Evolutionary conservation across 2,797 vertebrate genomes (phyloP).

Genomic region (Chromis chromis): DNA sequence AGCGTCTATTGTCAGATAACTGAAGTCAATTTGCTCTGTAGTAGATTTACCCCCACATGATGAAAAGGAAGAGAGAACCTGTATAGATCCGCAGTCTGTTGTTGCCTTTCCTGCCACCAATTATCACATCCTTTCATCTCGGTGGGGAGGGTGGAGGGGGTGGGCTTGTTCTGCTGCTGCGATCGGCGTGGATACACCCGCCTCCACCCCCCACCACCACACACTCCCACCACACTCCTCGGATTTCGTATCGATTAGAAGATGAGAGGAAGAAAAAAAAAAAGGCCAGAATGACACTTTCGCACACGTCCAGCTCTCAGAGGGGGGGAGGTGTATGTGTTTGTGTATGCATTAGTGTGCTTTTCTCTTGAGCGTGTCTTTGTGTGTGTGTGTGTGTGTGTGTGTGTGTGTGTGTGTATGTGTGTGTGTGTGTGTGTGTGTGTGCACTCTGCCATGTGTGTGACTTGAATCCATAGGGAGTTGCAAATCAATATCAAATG

Average conservation of each 20-base stretch:
- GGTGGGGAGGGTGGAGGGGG: neutral
- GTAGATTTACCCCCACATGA: constrained; percentile 30
- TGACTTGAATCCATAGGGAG: constrained; percentile 51
- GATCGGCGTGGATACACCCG: constrained; percentile 18
- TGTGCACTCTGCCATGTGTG: constrained; percentile 34
- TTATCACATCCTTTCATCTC: constrained; percentile 70
- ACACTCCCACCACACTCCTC: constrained; percentile 31
- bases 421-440: neutral
- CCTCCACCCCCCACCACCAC: constrained; percentile 7
- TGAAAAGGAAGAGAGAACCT: constrained; percentile 40
- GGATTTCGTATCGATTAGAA: constrained; percentile 78
- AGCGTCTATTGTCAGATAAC: constrained; percentile 20
- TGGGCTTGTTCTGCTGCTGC: constrained; percentile 23
- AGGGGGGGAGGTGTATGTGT: constrained; percentile 25
- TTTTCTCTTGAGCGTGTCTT: neutral
- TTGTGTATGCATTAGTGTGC: constrained; percentile 1
- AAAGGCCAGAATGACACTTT: constrained; percentile 72
- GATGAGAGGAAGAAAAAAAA: constrained; percentile 64
- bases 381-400: neutral
- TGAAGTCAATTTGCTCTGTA: constrained; percentile 44
- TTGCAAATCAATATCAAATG: constrained; percentile 65
- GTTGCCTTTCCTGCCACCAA: constrained; percentile 43
- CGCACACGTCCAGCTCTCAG: constrained; percentile 54
- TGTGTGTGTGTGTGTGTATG: constrained; percentile 28
- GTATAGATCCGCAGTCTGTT: constrained; percentile 15